phyloP scores from a whole-genome alignment of 2,113 vertebrate genomes.

The Coturnix japonica region DNA sequence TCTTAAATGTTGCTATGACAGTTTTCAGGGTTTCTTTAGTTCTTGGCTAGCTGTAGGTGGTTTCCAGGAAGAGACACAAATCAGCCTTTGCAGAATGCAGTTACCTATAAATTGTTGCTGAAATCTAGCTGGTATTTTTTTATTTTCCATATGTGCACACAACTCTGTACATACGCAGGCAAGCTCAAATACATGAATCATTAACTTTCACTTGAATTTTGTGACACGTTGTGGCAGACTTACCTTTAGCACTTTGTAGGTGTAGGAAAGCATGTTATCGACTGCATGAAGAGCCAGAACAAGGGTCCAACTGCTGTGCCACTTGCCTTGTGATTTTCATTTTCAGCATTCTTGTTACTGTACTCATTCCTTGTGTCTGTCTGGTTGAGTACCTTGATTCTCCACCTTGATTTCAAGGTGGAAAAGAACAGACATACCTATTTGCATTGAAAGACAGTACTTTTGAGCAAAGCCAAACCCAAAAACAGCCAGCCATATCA shows the following conservation, averaged over 20 bases:
- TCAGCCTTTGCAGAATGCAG: background rate
- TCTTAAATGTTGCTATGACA: slow-evolving; percentile 57
- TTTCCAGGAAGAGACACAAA: slow-evolving; percentile 32
- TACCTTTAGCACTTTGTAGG: background rate
- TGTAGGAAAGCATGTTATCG: background rate
- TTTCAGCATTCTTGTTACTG: background rate
- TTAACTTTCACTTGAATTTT: background rate
- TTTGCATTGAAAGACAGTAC: background rate
- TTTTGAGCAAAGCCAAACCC: background rate
- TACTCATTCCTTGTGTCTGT: background rate
- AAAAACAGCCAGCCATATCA: accelerated
- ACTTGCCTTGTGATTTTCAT: background rate
- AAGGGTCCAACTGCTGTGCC: background rate
- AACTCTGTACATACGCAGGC: background rate
- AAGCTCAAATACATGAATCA: background rate
- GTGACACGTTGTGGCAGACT: background rate
- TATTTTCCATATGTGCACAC: accelerated
- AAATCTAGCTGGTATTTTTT: background rate
- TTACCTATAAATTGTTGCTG: background rate
- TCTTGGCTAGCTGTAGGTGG: slow-evolving; percentile 48
- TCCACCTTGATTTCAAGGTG: background rate
- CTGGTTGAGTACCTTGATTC: background rate
- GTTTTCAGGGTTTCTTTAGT: slow-evolving; percentile 50
- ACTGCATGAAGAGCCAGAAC: too few relatives aligned
- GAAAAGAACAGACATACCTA: background rate